These are phyloP conservation scores for Litoditis marina DNA, from an alignment of 2,888 invertebrate species.

Conservation along the genomic window DNA sequence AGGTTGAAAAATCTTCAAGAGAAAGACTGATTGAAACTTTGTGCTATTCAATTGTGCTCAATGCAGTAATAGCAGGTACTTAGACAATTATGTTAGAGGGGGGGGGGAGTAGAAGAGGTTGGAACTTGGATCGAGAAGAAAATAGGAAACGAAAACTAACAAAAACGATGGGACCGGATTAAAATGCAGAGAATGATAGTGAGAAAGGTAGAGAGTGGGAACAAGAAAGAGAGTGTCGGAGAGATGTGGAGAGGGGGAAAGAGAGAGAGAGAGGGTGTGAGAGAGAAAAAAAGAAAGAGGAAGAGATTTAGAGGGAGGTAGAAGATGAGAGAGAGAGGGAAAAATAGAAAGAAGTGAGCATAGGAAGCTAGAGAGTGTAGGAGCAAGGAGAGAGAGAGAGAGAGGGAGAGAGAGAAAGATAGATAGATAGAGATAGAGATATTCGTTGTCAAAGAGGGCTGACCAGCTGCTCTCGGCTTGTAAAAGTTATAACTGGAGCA, in stretches of 20 bases:
- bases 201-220: neutral
- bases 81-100: too few species aligned
- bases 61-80: too few species aligned
- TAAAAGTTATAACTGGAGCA: too few species aligned
- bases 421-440: neutral
- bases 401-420: neutral
- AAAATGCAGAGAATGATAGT: neutral
- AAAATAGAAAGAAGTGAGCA: neutral
- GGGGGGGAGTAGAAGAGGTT: too few species aligned
- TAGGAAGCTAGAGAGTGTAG: neutral
- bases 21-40: too few species aligned
- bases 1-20: too few species aligned
- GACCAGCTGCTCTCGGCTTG: too few species aligned
- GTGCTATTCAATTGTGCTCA: too few species aligned
- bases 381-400: neutral
- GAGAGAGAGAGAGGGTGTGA: neutral
- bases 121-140: too few species aligned
- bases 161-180: neutral
- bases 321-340: neutral
- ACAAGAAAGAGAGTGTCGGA: neutral
- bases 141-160: neutral
- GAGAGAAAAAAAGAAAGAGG: neutral
- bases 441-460: conserved; percentile 1
- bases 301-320: neutral
- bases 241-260: neutral